Evolutionary conservation across 2,797 vertebrate species (phyloP).

Genomic region (Sebastes diaconus): DNA sequence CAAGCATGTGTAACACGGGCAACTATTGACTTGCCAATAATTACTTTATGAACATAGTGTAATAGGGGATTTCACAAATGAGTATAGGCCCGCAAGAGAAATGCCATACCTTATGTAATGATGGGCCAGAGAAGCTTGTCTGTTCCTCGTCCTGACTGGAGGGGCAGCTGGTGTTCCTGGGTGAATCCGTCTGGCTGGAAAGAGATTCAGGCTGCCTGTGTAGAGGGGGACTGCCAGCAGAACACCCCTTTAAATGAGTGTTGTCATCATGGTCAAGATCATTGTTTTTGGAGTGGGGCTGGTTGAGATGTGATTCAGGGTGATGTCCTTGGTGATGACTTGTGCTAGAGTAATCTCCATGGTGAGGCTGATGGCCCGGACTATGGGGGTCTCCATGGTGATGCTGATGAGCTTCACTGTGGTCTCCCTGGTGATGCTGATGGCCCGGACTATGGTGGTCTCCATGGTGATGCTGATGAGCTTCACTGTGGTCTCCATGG

Average conservation of each 20-base stretch:
- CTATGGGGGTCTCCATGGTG: background rate
- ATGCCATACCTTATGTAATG: constrained; percentile 61
- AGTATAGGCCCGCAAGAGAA: background rate
- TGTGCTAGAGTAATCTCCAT: constrained; percentile 11
- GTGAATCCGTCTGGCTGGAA: constrained; percentile 52
- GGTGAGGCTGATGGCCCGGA: background rate
- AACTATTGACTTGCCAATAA: constrained; percentile 12
- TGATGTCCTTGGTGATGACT: constrained; percentile 11
- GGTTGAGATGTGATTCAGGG: constrained; percentile 24
- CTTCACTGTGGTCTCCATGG: background rate
- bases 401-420: background rate
- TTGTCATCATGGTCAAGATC: constrained; percentile 1
- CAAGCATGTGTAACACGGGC: constrained; percentile 18
- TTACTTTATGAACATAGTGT: background rate
- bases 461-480: constrained; percentile 1
- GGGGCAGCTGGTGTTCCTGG: constrained; percentile 47
- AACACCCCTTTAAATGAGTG: constrained; percentile 15
- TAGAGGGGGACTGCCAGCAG: constrained; percentile 6
- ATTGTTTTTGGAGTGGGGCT: constrained; percentile 12
- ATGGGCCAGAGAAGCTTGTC: constrained; percentile 55
- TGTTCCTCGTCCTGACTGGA: constrained; percentile 68
- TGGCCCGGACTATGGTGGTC: background rate
- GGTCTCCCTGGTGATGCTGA: background rate
- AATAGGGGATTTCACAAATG: background rate
- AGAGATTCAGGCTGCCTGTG: constrained; percentile 36